Evolutionary conservation across 2,797 vertebrate genomes (phyloP).

Genomic region (Sebastes elongatus): DNA sequence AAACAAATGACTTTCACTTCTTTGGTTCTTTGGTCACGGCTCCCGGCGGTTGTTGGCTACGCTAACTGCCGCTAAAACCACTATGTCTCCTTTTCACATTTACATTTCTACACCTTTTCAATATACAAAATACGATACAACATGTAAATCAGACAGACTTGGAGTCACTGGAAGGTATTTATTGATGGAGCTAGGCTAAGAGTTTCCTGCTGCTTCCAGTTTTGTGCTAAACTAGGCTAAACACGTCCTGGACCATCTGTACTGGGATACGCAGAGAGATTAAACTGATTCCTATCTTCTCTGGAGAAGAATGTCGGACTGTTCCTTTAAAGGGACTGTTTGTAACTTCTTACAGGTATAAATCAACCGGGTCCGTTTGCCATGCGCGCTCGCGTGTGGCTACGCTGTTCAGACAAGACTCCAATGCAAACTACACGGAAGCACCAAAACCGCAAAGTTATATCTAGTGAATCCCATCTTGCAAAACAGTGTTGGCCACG

Average conservation of each 20-base stretch:
- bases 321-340: background rate
- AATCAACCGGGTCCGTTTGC: too few species aligned
- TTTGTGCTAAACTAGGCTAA: background rate
- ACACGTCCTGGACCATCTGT: background rate
- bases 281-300: background rate
- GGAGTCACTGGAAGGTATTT: background rate
- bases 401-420: too few species aligned
- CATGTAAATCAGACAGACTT: background rate
- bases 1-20: too few species aligned
- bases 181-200: background rate
- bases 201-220: background rate
- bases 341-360: too few species aligned
- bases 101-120: background rate
- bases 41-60: background rate
- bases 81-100: background rate
- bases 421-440: too few species aligned
- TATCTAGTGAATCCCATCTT: too few species aligned
- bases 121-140: background rate
- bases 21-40: background rate
- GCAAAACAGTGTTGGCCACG: too few species aligned
- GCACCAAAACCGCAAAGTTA: too few species aligned
- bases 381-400: too few species aligned
- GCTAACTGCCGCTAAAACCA: background rate
- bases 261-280: background rate
- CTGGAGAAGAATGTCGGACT: background rate